Conservation (phyloP, 2,888 invertebrate genomes). For the Tetranychus piercei region DNA sequence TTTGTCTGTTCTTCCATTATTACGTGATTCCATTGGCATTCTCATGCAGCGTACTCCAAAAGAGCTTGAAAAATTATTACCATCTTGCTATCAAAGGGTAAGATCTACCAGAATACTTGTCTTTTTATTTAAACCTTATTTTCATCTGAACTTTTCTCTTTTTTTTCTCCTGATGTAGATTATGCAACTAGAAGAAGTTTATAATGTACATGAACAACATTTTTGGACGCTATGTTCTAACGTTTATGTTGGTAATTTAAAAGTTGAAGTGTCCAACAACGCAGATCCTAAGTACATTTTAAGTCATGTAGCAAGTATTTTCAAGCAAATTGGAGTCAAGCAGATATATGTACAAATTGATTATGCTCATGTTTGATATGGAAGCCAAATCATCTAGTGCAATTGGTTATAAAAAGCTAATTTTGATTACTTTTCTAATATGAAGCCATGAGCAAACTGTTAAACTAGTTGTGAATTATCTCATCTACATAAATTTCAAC, state of each 20-base stretch:
- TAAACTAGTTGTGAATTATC: neutral
- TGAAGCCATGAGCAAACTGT: neutral
- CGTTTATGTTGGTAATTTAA: conserved; percentile 73
- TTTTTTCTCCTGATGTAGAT: conserved; percentile 29
- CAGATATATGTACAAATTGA: conserved; percentile 84
- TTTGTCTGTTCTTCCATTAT: conserved; percentile 35
- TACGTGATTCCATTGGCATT: conserved; percentile 59
- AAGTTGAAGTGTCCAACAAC: conserved; percentile 78
- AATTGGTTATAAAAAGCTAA: neutral
- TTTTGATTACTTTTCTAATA: neutral
- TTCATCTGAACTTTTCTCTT: neutral
- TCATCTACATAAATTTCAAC: neutral
- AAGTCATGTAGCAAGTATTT: conserved; percentile 80
- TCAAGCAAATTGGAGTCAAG: conserved; percentile 72
- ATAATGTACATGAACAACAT: conserved; percentile 83
- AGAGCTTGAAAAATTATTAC: conserved; percentile 57
- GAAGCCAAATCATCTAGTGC: neutral
- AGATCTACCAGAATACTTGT: conserved; percentile 17
- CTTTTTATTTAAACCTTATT: neutral
- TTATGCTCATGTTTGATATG: conserved; percentile 22
- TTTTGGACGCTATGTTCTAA: conserved; percentile 96
- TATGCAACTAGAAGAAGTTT: conserved; percentile 71
- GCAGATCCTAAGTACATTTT: conserved; percentile 82
- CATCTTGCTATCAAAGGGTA: conserved; percentile 58
- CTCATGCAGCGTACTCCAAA: conserved; percentile 84